Conservation (phyloP, 2,888 invertebrate species). For the Zaprionus lineosus region DNA sequence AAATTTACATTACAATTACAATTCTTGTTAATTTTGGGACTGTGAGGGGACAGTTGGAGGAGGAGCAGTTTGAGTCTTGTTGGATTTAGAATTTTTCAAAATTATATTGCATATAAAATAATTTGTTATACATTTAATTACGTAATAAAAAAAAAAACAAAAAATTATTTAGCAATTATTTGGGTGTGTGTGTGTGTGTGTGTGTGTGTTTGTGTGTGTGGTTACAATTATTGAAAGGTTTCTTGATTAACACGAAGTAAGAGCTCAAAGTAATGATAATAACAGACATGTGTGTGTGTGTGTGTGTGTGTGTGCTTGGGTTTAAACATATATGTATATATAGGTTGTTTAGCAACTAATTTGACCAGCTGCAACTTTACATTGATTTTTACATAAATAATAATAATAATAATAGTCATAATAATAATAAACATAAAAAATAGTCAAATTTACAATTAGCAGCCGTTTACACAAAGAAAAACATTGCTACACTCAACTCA, state of each 20-base stretch:
- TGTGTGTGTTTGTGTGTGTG: too few relatives aligned
- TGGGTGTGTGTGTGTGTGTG: constrained; percentile 15
- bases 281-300: too few relatives aligned
- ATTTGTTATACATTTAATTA: constrained; percentile 54
- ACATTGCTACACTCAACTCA: constrained; percentile 27
- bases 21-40: constrained; percentile 28
- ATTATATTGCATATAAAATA: constrained; percentile 40
- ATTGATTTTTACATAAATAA: constrained; percentile 40
- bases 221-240: constrained; percentile 10
- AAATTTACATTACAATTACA: constrained; percentile 60
- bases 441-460: constrained; percentile 47
- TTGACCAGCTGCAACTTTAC: constrained; percentile 4
- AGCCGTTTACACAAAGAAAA: constrained; percentile 35
- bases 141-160: constrained; percentile 56
- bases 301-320: constrained; percentile 5
- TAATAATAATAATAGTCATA: constrained; percentile 31
- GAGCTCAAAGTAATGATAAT: not conserved
- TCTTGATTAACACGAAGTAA: constrained; percentile 5
- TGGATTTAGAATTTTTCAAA: constrained; percentile 19
- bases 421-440: constrained; percentile 42
- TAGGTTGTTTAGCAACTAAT: constrained; percentile 14
- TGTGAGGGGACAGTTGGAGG: not conserved
- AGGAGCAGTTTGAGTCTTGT: not conserved
- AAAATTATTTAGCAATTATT: constrained; percentile 30
- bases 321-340: constrained; percentile 3